Percentiles rank a stretch among this genome's conserved stretches.
phyloP scores from a whole-genome alignment of 2,888 invertebrate genomes.

The Drosophila nr. fundita region DNA sequence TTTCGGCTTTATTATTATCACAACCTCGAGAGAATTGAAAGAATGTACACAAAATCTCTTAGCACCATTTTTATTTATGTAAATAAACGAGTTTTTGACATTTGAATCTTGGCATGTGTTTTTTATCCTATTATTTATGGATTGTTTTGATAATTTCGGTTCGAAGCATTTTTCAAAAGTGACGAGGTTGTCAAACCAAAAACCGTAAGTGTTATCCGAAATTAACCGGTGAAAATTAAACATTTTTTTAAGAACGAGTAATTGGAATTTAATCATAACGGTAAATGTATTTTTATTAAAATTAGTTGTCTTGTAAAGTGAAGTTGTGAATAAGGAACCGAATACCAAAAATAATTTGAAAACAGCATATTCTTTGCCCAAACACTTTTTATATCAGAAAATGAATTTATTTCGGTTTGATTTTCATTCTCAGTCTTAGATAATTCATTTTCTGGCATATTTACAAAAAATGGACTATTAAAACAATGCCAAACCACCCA shows the following conservation, averaged over 20 bases:
- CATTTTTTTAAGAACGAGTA: background rate
- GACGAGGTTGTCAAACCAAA: background rate
- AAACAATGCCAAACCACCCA: background rate
- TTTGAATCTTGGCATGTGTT: conserved; percentile 8
- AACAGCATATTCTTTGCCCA: background rate
- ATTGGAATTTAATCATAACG: background rate
- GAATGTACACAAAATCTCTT: conserved; percentile 46
- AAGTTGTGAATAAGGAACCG: background rate
- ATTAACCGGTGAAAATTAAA: background rate
- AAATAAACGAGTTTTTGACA: conserved; percentile 62
- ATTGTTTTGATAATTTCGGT: background rate
- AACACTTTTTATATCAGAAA: background rate
- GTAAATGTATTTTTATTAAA: background rate
- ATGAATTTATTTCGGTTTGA: background rate
- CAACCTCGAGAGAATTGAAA: conserved; percentile 22
- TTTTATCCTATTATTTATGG: background rate
- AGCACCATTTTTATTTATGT: conserved; percentile 68
- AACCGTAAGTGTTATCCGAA: background rate
- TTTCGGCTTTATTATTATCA: conserved; percentile 14
- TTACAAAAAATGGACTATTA: background rate
- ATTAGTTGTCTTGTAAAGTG: background rate
- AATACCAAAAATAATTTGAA: background rate
- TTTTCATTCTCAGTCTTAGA: background rate
- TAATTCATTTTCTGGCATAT: background rate
- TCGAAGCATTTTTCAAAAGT: background rate